Evolutionary conservation across 2,113 vertebrate species (phyloP), one percentile per base, ranked within the genome.

Genomic region (Merops nubicus): DNA sequence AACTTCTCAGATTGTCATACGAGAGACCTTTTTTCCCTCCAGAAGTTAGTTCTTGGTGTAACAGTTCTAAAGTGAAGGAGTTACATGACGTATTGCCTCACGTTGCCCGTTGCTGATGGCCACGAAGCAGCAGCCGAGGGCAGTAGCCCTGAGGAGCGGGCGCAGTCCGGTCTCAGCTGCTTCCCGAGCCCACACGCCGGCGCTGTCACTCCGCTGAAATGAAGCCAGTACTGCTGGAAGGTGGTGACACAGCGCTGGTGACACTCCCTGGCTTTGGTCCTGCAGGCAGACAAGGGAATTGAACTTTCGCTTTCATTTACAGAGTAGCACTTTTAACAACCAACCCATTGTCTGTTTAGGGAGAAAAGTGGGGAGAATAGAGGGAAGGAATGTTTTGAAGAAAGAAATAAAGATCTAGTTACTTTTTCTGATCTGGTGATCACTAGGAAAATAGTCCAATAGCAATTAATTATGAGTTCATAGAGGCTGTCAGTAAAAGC

Each of bases 71-170:
- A 51, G 67, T 25, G 45, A 78, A 53, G 25, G 34, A 33, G n/a
- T 28, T 74, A 51, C 60, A 54, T 57, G 5, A 8, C 0, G 0
- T 9, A 16, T 40, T 75, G 74, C 34, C 29, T 69, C n/a, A 25
- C 1, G 0, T 28, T 28, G 11, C 28, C 4, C 54, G 67, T 62
- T 85, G 33, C 60, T 12, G 25, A 33, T 69, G 18, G 33, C 36
- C 26, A 2, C 14, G 26, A 47, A 15, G 31, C 11, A 34, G 78
- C 45, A 40, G 57, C 18, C n/a, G 29, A 17, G n/a, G 38, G 18
- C 15, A 6, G 23, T 4, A 17, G 16, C 36, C 34, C 2, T 2
- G 26, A 72, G 29, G 31, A 40, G 12, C 29, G 4, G 0, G 12
- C 15, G 20, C 43, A 22, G 26, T 14, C 28, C 76, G 22, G 26